These are phyloP conservation scores for Tenrec ecaudatus DNA, from an alignment of 2,113 vertebrate genomes.

Conservation along the genomic window DNA sequence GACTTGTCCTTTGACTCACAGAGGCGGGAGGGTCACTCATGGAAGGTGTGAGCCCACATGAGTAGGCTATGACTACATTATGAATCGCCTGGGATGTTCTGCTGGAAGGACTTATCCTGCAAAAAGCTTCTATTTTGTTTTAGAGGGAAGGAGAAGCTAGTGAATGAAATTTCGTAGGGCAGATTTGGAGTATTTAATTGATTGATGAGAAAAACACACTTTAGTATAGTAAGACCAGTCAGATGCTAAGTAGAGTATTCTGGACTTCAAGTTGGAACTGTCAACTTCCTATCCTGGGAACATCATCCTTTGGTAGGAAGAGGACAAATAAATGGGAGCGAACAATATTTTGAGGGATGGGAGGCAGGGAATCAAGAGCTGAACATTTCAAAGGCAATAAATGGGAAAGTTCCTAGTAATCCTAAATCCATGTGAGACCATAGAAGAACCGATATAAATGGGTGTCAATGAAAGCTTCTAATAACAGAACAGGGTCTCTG, in stretches of 20 bases:
- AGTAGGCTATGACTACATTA: not conserved
- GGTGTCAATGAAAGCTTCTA: not conserved
- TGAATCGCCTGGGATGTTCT: no score
- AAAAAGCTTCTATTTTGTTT: no score
- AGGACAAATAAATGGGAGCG: not conserved
- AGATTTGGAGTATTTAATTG: not conserved
- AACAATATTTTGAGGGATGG: not conserved
- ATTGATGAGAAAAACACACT: not conserved
- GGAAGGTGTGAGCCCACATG: not conserved
- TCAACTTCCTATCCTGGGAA: not conserved
- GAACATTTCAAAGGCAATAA: not conserved
- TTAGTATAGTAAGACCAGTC: not conserved
- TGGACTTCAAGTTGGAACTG: not conserved
- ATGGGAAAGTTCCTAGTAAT: not conserved
- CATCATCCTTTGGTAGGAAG: accelerated
- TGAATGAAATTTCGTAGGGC: not conserved
- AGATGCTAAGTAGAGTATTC: not conserved
- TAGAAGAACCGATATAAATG: not conserved
- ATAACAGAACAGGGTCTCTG: not conserved
- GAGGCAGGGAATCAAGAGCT: not conserved
- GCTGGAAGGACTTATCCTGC: no score
- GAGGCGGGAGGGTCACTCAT: no score
- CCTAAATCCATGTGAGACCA: not conserved
- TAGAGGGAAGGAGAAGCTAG: no score
- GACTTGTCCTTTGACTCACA: not conserved